Percentiles rank a stretch among this genome's conserved stretches.
Conservation (phyloP, 2,797 vertebrate genomes). For the Synanceia verrucosa region DNA sequence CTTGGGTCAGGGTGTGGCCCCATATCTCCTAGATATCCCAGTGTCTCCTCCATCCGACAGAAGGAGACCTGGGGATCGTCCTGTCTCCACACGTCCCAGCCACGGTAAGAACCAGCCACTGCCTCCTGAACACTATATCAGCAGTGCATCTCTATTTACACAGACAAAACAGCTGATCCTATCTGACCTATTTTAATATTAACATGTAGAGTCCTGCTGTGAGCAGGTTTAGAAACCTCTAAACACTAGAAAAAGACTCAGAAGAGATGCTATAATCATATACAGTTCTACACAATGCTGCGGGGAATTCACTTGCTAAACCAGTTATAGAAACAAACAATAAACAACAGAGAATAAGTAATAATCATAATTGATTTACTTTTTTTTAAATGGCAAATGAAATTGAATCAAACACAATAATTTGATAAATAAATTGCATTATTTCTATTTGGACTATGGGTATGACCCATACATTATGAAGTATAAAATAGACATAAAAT, state of each 20-base stretch:
- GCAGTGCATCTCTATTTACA: background rate
- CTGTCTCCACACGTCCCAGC: constrained; percentile 4
- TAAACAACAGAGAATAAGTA: too few species aligned
- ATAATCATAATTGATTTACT: too few species aligned
- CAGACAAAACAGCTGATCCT: background rate
- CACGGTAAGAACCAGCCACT: constrained; percentile 10
- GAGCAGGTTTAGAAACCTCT: background rate
- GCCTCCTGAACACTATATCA: too few species aligned
- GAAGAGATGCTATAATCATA: background rate
- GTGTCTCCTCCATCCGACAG: background rate
- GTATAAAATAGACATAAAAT: too few species aligned
- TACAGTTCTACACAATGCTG: too few species aligned
- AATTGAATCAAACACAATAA: too few species aligned
- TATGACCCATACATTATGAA: too few species aligned
- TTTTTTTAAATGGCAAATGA: too few species aligned
- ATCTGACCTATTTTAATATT: background rate
- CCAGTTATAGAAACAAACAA: too few species aligned
- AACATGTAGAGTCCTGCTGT: background rate
- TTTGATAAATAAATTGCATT: too few species aligned
- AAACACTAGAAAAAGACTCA: background rate
- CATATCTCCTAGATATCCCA: constrained; percentile 4
- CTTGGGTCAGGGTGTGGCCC: background rate
- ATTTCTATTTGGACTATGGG: too few species aligned
- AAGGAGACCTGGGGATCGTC: background rate
- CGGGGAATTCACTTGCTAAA: too few species aligned